Conservation (phyloP, 2,797 vertebrate species). For the Melanotaenia boesemani region DNA sequence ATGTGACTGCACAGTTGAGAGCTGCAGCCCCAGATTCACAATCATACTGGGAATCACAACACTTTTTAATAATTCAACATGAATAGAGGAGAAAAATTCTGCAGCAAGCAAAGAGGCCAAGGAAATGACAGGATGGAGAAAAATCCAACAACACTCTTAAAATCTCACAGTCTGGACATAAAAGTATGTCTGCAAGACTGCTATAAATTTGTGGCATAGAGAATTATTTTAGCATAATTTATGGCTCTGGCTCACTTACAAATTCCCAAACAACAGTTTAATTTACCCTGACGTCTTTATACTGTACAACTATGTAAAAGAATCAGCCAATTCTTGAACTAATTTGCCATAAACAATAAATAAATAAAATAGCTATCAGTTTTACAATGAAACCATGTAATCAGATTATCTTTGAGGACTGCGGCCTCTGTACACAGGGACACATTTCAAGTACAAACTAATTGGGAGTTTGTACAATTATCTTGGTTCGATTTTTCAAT, state of each 20-base stretch:
- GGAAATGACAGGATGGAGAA: slow-evolving; percentile 70
- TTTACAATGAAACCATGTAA: slow-evolving; percentile 35
- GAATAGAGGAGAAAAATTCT: slow-evolving; percentile 76
- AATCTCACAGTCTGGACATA: slow-evolving; percentile 31
- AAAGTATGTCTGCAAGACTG: slow-evolving; percentile 18
- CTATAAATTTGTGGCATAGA: slow-evolving; percentile 38
- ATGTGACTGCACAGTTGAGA: slow-evolving; percentile 77
- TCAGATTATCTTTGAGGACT: slow-evolving; percentile 12
- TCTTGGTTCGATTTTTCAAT: slow-evolving; percentile 53
- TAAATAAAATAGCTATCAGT: slow-evolving; percentile 13
- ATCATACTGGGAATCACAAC: slow-evolving; percentile 89
- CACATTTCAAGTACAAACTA: slow-evolving; percentile 30
- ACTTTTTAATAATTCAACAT: slow-evolving; percentile 89
- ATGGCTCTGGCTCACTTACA: slow-evolving; percentile 31
- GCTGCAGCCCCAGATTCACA: slow-evolving; percentile 84
- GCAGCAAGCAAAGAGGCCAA: slow-evolving; percentile 75
- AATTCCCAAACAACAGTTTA: slow-evolving; percentile 1
- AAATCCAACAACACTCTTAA: slow-evolving; percentile 47
- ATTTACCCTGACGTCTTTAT: slow-evolving; percentile 25
- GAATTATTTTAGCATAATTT: slow-evolving; percentile 35
- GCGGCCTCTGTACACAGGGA: slow-evolving; percentile 1
- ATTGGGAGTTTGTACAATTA: slow-evolving; percentile 41
- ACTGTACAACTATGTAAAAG: slow-evolving; percentile 6
- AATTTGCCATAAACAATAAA: neutral
- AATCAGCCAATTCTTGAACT: slow-evolving; percentile 11